These are phyloP conservation scores for Panorpa germanica DNA, from an alignment of 2,888 invertebrate genomes.

Conservation along the genomic window DNA sequence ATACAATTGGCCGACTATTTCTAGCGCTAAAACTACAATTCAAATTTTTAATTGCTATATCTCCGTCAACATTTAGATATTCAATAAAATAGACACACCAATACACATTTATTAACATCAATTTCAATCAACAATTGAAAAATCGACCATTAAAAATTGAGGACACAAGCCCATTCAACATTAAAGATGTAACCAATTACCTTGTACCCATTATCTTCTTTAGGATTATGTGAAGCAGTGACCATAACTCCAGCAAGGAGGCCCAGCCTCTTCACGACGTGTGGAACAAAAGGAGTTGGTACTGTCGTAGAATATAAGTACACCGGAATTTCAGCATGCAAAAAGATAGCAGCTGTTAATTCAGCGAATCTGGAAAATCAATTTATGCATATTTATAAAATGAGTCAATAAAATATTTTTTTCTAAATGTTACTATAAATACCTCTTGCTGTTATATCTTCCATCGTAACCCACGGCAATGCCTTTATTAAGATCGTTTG, in stretches of 20 bases:
- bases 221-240: conserved; percentile 92
- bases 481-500: conserved; percentile 41
- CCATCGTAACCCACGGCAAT: conserved; percentile 87
- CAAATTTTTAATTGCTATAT: too few species aligned
- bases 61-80: too few species aligned
- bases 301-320: conserved; percentile 61
- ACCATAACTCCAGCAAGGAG: conserved; percentile 82
- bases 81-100: too few species aligned
- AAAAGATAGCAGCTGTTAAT: conserved; percentile 68
- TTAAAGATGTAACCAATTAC: too few species aligned
- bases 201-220: conserved; percentile 93
- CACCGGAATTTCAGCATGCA: conserved; percentile 55
- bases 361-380: conserved; percentile 57
- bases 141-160: too few species aligned
- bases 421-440: conserved; percentile 11
- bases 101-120: too few species aligned
- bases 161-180: too few species aligned
- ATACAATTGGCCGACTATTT: too few species aligned
- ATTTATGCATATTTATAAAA: conserved; percentile 10
- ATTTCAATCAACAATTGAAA: too few species aligned
- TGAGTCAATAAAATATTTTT: conserved; percentile 14
- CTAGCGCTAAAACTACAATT: too few species aligned
- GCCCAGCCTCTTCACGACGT: conserved; percentile 49
- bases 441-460: conserved; percentile 79
- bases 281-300: conserved; percentile 91